phyloP scores from a whole-genome alignment of 2,888 invertebrate genomes.

The Pseudolycoriella hygida region DNA sequence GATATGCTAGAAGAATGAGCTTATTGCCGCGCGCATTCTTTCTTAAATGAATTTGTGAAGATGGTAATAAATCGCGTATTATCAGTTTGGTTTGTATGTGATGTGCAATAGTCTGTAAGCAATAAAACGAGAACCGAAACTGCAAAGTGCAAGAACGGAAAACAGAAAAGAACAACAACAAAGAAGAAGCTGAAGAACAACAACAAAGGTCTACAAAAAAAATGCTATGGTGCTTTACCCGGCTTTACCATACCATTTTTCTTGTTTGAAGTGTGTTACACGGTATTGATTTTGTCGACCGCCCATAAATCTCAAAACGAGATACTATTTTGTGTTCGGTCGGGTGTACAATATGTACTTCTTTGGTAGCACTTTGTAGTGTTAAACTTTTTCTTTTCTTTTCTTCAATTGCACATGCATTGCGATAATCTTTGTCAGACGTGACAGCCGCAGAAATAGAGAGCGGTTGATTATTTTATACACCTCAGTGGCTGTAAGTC shows the following conservation, averaged over 20 bases:
- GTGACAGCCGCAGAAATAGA: too few species aligned
- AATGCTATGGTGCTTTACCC: neutral
- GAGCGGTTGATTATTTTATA: too few species aligned
- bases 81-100: neutral
- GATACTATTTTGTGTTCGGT: neutral
- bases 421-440: too few species aligned
- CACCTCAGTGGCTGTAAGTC: too few species aligned
- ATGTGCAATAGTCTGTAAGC: neutral
- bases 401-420: neutral
- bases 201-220: slow-evolving; percentile 1
- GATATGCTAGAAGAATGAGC: neutral
- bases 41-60: slow-evolving; percentile 7
- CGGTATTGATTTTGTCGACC: slow-evolving; percentile 7
- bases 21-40: neutral
- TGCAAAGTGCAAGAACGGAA: neutral
- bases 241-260: neutral
- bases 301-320: slow-evolving; percentile 6
- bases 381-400: neutral
- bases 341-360: neutral
- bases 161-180: neutral
- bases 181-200: neutral
- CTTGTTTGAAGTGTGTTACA: slow-evolving; percentile 4
- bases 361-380: neutral
- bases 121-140: neutral
- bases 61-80: slow-evolving; percentile 7